Evolutionary conservation across 1,140 invertebrate species (phyloP).

Genomic region (Conus ventricosus): DNA sequence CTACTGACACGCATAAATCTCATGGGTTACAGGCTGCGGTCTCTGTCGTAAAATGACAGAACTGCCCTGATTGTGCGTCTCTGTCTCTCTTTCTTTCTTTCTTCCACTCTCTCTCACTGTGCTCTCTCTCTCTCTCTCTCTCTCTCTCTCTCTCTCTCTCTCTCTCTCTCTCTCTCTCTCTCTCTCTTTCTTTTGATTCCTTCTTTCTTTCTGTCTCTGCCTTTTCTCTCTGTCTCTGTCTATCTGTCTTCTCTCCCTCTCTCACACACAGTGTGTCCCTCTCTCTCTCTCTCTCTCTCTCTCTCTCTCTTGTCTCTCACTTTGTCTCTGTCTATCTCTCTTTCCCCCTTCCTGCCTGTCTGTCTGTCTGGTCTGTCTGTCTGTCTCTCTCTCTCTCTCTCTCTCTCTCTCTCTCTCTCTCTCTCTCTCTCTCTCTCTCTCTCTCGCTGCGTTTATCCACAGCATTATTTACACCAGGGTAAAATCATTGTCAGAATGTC

Average conservation of each 20-base stretch:
- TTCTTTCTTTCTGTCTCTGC: too few relatives aligned
- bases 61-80: neutral
- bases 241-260: neutral
- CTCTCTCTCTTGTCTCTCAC: neutral
- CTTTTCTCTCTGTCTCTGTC: too few relatives aligned
- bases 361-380: neutral
- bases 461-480: neutral
- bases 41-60: neutral
- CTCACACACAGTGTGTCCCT: neutral
- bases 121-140: too few relatives aligned
- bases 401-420: neutral
- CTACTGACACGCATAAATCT: neutral
- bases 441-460: neutral
- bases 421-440: too few relatives aligned
- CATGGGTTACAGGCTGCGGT: too few relatives aligned
- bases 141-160: too few relatives aligned
- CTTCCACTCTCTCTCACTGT: too few relatives aligned
- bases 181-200: too few relatives aligned
- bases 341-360: too few relatives aligned
- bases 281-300: neutral
- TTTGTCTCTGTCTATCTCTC: too few relatives aligned
- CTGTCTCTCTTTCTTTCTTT: too few relatives aligned
- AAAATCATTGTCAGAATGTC: neutral
- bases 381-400: neutral
- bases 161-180: too few relatives aligned